Conservation (phyloP, 2,113 vertebrate genomes). For the Narcine bancroftii region DNA sequence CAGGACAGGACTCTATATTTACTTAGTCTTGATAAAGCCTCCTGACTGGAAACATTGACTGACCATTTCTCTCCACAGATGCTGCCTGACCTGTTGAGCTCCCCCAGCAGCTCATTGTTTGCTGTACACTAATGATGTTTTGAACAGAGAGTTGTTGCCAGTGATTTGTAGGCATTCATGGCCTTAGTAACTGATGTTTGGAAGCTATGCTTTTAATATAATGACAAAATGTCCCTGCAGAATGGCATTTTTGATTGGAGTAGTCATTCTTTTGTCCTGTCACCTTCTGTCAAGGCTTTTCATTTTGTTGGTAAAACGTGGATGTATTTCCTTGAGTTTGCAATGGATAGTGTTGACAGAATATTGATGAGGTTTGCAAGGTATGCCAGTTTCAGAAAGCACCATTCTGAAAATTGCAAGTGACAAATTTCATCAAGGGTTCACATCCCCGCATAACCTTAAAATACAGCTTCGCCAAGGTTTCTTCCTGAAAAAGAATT, state of each 20-base stretch:
- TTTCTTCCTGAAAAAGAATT: not conserved
- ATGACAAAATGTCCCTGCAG: not conserved
- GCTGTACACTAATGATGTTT: not conserved
- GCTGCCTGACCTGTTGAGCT: no score
- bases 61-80: no score
- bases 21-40: no score
- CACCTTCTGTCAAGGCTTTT: not conserved
- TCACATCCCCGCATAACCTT: not conserved
- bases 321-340: not conserved
- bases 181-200: not conserved
- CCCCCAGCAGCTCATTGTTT: no score
- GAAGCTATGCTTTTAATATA: not conserved
- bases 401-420: slow-evolving; percentile 25
- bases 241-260: not conserved
- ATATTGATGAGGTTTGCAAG: not conserved
- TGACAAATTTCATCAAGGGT: slow-evolving; percentile 3
- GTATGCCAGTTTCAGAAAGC: not conserved
- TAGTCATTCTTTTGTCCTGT: not conserved
- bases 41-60: no score
- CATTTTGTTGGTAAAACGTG: not conserved
- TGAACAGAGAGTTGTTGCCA: not conserved
- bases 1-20: no score
- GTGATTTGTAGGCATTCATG: no score
- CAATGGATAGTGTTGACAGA: not conserved
- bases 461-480: not conserved